These are phyloP conservation scores for rabbit (Oryctolagus cuniculus) DNA, from an alignment of 2,113 vertebrate species.

Conservation along the genomic window DNA sequence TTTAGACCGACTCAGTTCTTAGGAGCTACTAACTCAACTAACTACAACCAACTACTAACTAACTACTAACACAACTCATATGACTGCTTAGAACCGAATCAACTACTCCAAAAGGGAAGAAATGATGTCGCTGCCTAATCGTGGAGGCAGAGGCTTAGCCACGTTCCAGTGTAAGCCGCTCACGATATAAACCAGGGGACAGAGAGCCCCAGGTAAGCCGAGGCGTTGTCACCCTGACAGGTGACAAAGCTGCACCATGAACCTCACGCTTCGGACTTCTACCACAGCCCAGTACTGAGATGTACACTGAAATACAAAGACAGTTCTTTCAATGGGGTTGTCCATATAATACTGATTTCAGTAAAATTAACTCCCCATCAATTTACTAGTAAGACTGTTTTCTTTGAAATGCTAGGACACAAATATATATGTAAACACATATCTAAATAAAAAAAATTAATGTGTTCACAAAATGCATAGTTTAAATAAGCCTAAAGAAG, in stretches of 20 bases:
- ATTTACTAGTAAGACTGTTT: conserved; percentile 50
- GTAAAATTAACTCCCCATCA: conserved; percentile 30
- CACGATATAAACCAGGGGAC: background rate
- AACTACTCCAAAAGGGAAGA: conserved; percentile 55
- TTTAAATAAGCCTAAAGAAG: conserved; percentile 13
- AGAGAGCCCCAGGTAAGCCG: background rate
- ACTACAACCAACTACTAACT: background rate
- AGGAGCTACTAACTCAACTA: conserved; percentile 39
- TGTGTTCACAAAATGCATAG: background rate
- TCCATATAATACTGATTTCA: background rate
- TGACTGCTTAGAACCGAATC: conserved; percentile 59
- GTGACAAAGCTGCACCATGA: background rate
- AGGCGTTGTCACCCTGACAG: background rate
- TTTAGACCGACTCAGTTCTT: conserved; percentile 47
- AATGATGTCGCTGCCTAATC: background rate
- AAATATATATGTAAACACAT: background rate
- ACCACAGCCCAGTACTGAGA: background rate
- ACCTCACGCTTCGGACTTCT: background rate
- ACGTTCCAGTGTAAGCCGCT: background rate
- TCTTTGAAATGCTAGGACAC: conserved; percentile 16
- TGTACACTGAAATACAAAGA: conserved; percentile 28
- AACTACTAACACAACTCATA: conserved; percentile 53
- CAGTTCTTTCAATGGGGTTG: background rate
- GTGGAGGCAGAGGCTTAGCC: background rate
- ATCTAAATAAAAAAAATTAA: conserved; percentile 6